Base-by-base conservation (phyloP, 2,888 invertebrate species). In the Lasioglossum oenotherae region DNA sequence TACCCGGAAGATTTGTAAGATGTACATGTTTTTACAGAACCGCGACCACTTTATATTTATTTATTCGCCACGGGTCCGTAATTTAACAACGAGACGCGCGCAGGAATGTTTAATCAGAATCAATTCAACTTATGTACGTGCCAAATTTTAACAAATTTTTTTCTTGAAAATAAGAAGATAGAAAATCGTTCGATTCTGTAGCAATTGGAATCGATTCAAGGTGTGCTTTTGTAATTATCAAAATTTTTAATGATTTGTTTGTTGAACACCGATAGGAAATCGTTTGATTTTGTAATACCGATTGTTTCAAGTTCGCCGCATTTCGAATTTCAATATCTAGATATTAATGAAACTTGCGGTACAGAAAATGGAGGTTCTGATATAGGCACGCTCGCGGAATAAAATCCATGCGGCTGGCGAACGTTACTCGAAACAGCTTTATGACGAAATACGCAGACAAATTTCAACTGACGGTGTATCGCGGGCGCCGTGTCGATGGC, bases 1-100 rank as follows among this genome's bases (percentile, higher is more conserved):
- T 87, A 82, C 82, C 53, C 19, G 79, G 79, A 87, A 79, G 81
- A 82, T 78, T 82, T 76, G 86, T 78, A 69, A 78, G 85, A 35
- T 85, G 53, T 77, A 85, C 76, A 72, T 85, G 49, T 57, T 80
- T 75, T 74, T 64, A 12, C 71, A 67, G 27, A 74, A 85, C 80
- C 80, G 23, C 44, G 12, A 46, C 74, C 74, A 60, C 78, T 57
- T 44, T 44, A 46, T 72, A 74, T 67, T 64, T 75, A 35, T 67
- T 69, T 38, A 69, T 71, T 75, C 60, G 44, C 41, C 49, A 35
- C 35, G 8, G 19, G 19, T n/a, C 31, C n/a, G 38, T 41, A 71
- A 71, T 71, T 71, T 71, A 41, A 38, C 71, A n/a, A 5, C n/a
- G 5, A 41, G 57, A 71, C 5, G 14, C 35, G 14, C 41, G 14